phyloP scores from a whole-genome alignment of 2,888 invertebrate genomes.

The Drosophila conformis region DNA sequence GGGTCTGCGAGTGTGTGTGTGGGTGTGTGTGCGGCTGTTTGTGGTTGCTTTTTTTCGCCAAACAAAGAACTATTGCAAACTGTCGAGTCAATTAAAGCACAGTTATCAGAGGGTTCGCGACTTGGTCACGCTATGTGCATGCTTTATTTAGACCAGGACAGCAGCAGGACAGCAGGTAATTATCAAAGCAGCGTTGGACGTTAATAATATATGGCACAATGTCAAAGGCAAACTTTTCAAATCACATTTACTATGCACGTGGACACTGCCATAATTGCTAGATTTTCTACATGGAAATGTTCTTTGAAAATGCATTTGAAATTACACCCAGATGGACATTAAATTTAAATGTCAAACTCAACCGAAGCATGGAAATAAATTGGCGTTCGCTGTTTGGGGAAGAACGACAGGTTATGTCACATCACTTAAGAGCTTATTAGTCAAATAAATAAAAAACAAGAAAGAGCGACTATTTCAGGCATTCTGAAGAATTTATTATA shows the following conservation, averaged over 20 bases:
- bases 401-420: neutral
- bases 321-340: neutral
- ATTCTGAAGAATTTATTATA: neutral
- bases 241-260: neutral
- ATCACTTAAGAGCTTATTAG: neutral
- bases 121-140: conserved; percentile 62
- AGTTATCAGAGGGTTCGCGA: conserved; percentile 23
- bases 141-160: conserved; percentile 45
- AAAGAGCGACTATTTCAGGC: neutral
- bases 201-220: conserved; percentile 40
- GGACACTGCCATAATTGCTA: neutral
- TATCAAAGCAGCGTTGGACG: conserved; percentile 14
- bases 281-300: neutral
- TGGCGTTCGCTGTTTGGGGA: neutral
- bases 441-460: neutral
- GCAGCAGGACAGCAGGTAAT: conserved; percentile 22
- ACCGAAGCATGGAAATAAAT: neutral
- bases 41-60: conserved; percentile 23
- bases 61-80: conserved; percentile 37
- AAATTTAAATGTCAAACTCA: neutral
- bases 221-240: conserved; percentile 1
- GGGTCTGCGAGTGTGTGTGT: neutral
- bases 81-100: conserved; percentile 60
- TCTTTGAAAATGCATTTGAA: neutral
- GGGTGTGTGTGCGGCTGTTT: neutral